These are phyloP conservation scores for Crotalus viridis DNA, from an alignment of 2,113 vertebrate species.

Conservation along the genomic window DNA sequence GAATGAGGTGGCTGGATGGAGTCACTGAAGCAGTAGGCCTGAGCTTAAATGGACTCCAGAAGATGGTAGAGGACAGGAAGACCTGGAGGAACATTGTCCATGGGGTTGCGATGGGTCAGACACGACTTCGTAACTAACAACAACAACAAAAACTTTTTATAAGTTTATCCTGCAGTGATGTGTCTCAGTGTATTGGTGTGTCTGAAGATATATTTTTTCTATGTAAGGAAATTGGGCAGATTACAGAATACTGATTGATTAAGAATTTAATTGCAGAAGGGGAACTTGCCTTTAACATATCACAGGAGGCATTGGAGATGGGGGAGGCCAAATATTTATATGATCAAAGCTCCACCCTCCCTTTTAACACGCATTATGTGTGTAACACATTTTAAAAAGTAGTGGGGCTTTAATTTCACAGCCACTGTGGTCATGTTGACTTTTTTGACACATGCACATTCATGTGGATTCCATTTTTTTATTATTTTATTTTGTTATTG, in stretches of 20 bases:
- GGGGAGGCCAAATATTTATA: background rate
- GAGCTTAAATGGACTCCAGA: too few relatives aligned
- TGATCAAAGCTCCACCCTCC: background rate
- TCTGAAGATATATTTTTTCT: background rate
- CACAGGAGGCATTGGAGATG: background rate
- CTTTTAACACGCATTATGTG: background rate
- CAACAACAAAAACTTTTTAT: background rate
- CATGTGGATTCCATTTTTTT: background rate
- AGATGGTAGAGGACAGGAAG: too few relatives aligned
- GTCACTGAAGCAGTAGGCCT: too few relatives aligned
- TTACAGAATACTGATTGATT: background rate
- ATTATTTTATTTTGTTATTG: too few relatives aligned
- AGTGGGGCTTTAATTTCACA: background rate
- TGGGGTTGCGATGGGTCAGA: too few relatives aligned
- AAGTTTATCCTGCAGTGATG: background rate
- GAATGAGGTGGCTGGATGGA: too few relatives aligned
- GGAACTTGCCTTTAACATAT: background rate
- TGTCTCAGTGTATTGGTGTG: background rate
- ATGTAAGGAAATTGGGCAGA: background rate
- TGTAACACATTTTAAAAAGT: background rate
- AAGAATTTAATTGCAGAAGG: background rate
- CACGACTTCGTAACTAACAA: too few relatives aligned
- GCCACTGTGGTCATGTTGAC: background rate
- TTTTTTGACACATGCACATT: background rate
- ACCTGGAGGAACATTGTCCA: too few relatives aligned